Evolutionary conservation across 2,113 vertebrate genomes (phyloP), one percentile per base, ranked within the genome.

Genomic region (Mesoclemmys tuberculata): DNA sequence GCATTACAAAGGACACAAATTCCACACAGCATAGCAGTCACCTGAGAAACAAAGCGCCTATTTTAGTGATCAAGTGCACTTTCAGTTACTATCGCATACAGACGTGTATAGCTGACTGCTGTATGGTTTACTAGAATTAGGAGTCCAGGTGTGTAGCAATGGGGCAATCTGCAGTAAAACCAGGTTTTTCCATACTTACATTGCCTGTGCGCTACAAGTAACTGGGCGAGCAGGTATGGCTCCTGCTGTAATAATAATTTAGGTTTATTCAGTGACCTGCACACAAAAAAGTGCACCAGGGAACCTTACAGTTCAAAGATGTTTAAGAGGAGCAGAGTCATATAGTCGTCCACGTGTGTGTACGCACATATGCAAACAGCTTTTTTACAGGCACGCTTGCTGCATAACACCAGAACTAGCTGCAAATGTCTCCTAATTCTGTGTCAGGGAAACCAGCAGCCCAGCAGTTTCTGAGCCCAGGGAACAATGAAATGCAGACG

Each of bases 1-100:
- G 58, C 2, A 54, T 55, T n/a, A 64, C 38, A 12, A 58, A 87
- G 7, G 29, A 52, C 0, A 19, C 55, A 64, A 8, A 0, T 18
- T 26, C 51, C 71, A 29, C 4, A 2, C 78, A 2, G 26, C 2
- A 0, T 3, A 56, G 79, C 24, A 0, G 19, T n/a, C 54, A 4
- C 10, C 18, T 3, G 38, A 2, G 2, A 44, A 35, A 2, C 14
- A 1, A 22, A 0, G 0, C 8, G 1, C 35, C 5, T 0, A 2
- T 4, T 58, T 61, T 6, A 14, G 3, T 49, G 6, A 1, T 5
- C 81, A 0, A 8, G 1, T 0, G 1, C 16, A 54, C 0, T 19
- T 2, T 49, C 82, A 4, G 46, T 18, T 26, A 35, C 16, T 31
- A 8, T 4, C 2, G 14, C 19, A 19, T 38, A 38, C 19, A 38